Percentiles rank a stretch among this genome's conserved stretches.
Conservation (phyloP, 2,113 vertebrate species). For the Nothoprocta pentlandii region DNA sequence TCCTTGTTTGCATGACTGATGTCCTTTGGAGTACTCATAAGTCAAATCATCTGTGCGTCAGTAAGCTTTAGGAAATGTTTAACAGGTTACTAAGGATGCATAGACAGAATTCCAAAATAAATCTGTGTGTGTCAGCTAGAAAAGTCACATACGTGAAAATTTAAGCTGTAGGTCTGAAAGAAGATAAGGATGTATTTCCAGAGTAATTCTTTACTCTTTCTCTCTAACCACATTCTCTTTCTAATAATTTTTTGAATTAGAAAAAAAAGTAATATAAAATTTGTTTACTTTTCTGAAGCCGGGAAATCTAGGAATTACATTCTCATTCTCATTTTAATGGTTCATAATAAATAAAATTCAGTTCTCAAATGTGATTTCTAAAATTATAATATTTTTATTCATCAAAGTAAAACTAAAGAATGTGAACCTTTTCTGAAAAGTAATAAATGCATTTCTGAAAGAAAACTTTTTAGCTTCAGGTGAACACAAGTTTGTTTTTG, state of each 20-base stretch:
- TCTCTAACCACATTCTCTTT: not conserved
- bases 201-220: not conserved
- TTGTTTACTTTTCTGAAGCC: not conserved
- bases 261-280: not conserved
- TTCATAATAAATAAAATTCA: not conserved
- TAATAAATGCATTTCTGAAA: not conserved
- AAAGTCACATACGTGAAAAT: not conserved
- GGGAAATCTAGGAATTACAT: not conserved
- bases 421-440: not conserved
- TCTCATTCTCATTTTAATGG: not conserved
- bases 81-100: not conserved
- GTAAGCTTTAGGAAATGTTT: constrained; percentile 21
- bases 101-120: not conserved
- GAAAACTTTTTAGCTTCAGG: not conserved
- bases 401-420: not conserved
- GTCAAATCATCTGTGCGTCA: not conserved
- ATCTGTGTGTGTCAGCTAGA: not conserved
- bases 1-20: constrained; percentile 37
- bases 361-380: not conserved
- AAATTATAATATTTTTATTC: not conserved
- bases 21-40: not conserved
- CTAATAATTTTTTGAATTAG: not conserved
- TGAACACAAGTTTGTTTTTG: not conserved
- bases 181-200: not conserved
- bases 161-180: not conserved